Evolutionary conservation across 2,888 invertebrate species (phyloP), one percentile per base, ranked within the genome.

Genomic region (Acrocyrtus sp.): DNA sequence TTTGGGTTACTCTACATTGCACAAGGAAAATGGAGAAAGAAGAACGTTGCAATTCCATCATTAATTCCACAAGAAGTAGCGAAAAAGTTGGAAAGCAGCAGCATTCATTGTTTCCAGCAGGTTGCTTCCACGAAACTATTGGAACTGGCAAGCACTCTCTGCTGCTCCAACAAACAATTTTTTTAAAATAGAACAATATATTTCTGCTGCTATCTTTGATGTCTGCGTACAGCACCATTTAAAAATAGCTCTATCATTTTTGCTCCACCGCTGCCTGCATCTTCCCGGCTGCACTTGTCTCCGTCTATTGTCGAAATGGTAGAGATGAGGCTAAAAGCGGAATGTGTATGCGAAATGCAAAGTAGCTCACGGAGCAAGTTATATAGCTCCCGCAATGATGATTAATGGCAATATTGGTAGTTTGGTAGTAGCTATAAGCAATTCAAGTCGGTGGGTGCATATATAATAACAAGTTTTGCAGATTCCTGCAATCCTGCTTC

Each of bases 11-110:
- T n/a, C 21, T 47, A 4, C 8, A 47, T 47, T 3, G 19, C 17
- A 17, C 17, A n/a, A 19, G 17, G 17, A 17, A n/a, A n/a, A n/a
- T n/a, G n/a, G n/a, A 22, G 24, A 50, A 17, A 47, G 48, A 27
- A 26, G 50, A 50, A 39, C 34, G 10, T 19, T 47, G 27, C 61
- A 50, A 8, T 17, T n/a, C 48, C 5, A 43, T 45, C 17, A 47
- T 22, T 53, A 53, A 22, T 47, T 56, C 56, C 65, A 56, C 56
- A 65, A 53, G 21, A 51, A 65, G 26, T 26, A 45, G 22, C 45
- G 29, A 12, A 57, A 48, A 66, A 54, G 66, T 43, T 57, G 56
- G 66, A 48, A 29, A 47, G 47, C 66, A 47, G 47, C 66, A 66
- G 57, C 51, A 22, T 4, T 15, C 66, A 57, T 66, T 66, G 34